Base-by-base conservation (phyloP, 2,888 invertebrate genomes). In the Prostheceraeus crozeri region DNA sequence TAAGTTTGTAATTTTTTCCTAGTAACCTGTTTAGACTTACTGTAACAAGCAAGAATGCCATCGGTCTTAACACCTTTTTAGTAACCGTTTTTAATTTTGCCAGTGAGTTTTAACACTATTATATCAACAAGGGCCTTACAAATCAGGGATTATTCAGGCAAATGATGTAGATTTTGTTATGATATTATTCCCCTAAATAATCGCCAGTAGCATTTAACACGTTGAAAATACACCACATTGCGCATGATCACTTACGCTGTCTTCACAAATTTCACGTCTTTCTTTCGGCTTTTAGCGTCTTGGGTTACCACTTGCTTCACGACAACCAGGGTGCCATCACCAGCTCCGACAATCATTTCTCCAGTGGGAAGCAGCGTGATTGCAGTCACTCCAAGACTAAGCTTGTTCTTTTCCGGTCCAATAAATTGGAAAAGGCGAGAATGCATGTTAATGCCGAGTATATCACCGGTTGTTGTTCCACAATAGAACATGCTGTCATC, bases 391-490 rank as follows among this genome's bases (percentile, higher is more conserved):
- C 78, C 77, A 30, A 64, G 63, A 35, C 69, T 67, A 64, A 73
- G 72, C 59, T 68, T 67, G 40, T 72, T 68, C 61, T 76, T 75
- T 45, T 66, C 68, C 23, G 71, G 64, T 30, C 61, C 64, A 35
- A 69, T 64, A 59, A 64, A 67, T 61, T 73, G 71, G 64, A 77
- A 70, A 48, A 68, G 66, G 30, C 68, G 64, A 2, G 72, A 68
- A 6, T 60, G 64, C 63, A 70, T 70, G 64, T 71, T 73, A 27
- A 77, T 67, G 28, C 65, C 69, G 27, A 84, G 73, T 10, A 85
- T 78, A 69, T 85, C 90, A 30, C 84, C 90, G 69, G 88, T 85
- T 10, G 81, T 79, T n/a, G 90, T 91, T 3, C 91, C 91, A 65
- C 89, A 86, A 72, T 84, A 87, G 48, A 85, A 84, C 62, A 81